Evolutionary conservation across 2,888 invertebrate species (phyloP).

Genomic region (Scelioninae gen. 1): DNA sequence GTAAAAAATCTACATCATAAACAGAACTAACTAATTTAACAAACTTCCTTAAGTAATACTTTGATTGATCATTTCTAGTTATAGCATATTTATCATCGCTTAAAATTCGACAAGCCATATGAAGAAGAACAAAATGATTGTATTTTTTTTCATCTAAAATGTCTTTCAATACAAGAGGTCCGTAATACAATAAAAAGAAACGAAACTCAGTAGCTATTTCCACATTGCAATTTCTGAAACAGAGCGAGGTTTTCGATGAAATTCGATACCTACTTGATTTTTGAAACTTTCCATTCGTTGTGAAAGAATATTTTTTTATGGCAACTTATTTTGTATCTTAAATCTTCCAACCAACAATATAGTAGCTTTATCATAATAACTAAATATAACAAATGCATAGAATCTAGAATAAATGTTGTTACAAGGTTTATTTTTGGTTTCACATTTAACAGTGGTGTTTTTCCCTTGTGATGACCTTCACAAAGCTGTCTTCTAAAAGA

Average conservation of each 20-base stretch:
- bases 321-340: no score
- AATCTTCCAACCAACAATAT: not conserved
- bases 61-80: constrained; percentile 2
- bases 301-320: no score
- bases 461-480: constrained; percentile 37
- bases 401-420: not conserved
- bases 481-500: constrained; percentile 48
- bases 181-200: constrained; percentile 14
- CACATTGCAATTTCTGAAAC: not conserved
- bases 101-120: constrained; percentile 44
- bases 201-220: constrained; percentile 10
- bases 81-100: constrained; percentile 13
- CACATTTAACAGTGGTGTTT: constrained; percentile 13
- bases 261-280: constrained; percentile 1
- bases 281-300: not conserved
- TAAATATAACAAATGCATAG: not conserved
- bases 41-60: constrained; percentile 24
- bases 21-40: no score
- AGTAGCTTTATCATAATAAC: not conserved
- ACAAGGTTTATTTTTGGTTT: not conserved
- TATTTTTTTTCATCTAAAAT: constrained; percentile 72
- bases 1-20: constrained; percentile 14
- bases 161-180: constrained; percentile 70
- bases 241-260: constrained; percentile 10
- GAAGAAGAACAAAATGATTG: constrained; percentile 42